A percentile compares a stretch with the other conserved stretches of the same genome.
Evolutionary conservation across 2,888 invertebrate species (phyloP).

Genomic region (Andrena hattorfiana): DNA sequence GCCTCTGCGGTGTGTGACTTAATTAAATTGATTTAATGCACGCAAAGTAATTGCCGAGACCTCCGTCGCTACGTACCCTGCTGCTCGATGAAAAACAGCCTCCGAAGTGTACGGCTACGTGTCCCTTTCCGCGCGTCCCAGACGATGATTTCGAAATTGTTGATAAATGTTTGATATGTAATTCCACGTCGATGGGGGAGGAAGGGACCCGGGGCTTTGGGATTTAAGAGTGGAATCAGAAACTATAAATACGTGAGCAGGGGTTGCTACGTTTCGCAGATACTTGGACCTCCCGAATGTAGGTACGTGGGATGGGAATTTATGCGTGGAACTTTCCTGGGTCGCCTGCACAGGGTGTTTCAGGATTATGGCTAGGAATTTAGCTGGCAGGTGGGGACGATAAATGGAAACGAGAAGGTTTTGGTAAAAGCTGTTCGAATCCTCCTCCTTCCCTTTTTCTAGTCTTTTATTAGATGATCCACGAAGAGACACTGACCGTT

Average conservation of each 20-base stretch:
- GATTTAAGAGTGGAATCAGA: conserved; percentile 11
- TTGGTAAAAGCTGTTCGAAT: neutral
- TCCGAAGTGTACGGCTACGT: too few species aligned
- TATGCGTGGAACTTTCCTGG: neutral
- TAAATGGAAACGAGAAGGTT: too few species aligned
- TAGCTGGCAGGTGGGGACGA: too few species aligned
- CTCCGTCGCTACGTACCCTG: neutral
- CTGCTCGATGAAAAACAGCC: conserved; percentile 9
- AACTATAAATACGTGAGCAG: conserved; percentile 39
- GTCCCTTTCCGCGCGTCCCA: neutral
- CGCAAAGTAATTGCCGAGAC: conserved; percentile 20
- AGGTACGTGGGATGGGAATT: neutral
- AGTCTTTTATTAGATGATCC: neutral
- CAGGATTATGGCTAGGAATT: neutral
- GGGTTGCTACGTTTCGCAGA: conserved; percentile 4
- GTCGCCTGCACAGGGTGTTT: neutral
- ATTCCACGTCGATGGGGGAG: neutral
- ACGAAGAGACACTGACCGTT: too few species aligned
- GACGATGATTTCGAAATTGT: conserved; percentile 1
- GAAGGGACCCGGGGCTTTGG: neutral
- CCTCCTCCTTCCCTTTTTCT: neutral
- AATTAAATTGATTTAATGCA: conserved; percentile 50
- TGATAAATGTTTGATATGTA: conserved; percentile 26
- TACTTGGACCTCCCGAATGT: neutral
- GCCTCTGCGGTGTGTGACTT: conserved; percentile 33